Base-by-base conservation (phyloP, 2,888 invertebrate species). In the Ormyrus pomaceus region DNA sequence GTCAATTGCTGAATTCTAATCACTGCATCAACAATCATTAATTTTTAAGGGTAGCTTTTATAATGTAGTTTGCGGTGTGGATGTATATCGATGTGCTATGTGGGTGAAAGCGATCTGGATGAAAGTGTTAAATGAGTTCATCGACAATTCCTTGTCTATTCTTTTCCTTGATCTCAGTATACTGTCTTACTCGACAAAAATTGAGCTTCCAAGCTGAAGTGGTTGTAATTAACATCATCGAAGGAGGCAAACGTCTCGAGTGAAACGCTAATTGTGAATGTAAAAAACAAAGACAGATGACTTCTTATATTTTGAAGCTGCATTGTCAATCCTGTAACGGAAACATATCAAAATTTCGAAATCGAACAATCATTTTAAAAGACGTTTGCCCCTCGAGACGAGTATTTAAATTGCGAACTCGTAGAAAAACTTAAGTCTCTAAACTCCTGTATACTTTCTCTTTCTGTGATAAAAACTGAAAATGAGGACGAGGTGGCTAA, bases 31-130 rank as follows among this genome's bases (percentile, higher is more conserved):
- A 87, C 87, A 89, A 87, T 88, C 87, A 87, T 84, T 87, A 88
- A 85, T 86, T 87, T 78, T 83, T 88, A 88, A 88, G 87, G 86
- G 85, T 86, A 87, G 85, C 84, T 88, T 88, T 88, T 87, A 82
- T 88, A 88, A 82, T 61, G 62, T 69, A 50, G 46, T 66, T 62
- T 58, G 76, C 59, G 83, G 50, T 34, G 75, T 61, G 73, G 59
- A 62, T 59, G 79, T 66, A 62, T 82, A 62, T 82, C 76, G 72
- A 81, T 83, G 82, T 79, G 53, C 62, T 80, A 73, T 68, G 66
- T 72, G 55, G 61, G 77, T 71, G 76, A 71, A 59, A 75, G 75
- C 70, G 66, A 77, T 50, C n/a, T 70, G 9, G 34, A 61, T 19
- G 51, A 51, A 46, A 62, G 68, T 72, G 62, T 62, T 19, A 19